Percentiles rank a stretch among this genome's conserved stretches.
Evolutionary conservation across 2,888 invertebrate genomes (phyloP).

Genomic region (Caenorhabditis angaria): DNA sequence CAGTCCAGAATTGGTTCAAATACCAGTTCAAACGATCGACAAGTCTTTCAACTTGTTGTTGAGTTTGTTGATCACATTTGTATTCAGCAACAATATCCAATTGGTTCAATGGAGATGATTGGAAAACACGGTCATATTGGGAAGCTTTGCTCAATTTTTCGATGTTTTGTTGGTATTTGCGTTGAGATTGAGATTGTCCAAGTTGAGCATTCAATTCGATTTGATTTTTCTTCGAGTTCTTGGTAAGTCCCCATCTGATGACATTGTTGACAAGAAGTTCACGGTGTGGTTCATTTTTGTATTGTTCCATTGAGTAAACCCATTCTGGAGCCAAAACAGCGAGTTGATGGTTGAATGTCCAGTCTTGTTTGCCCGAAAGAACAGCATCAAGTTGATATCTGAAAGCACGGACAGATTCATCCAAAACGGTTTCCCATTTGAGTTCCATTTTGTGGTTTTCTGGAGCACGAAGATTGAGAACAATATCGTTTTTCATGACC

Average conservation of each 20-base stretch:
- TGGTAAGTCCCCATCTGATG: slow-evolving; percentile 43
- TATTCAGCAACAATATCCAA: slow-evolving; percentile 50
- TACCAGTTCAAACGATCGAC: slow-evolving; percentile 55
- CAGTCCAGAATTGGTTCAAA: slow-evolving; percentile 46
- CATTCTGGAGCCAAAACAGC: slow-evolving; percentile 49
- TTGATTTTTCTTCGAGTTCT: slow-evolving; percentile 40
- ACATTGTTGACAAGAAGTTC: slow-evolving; percentile 39
- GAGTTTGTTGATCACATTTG: slow-evolving; percentile 41
- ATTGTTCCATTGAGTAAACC: slow-evolving; percentile 40
- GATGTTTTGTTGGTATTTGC: slow-evolving; percentile 20
- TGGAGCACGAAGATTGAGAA: neutral
- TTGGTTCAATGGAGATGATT: slow-evolving; percentile 48
- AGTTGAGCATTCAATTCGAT: slow-evolving; percentile 39
- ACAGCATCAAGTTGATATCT: slow-evolving; percentile 17
- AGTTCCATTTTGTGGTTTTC: slow-evolving; percentile 27
- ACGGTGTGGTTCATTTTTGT: slow-evolving; percentile 50
- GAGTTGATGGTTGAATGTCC: slow-evolving; percentile 48
- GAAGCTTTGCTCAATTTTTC: slow-evolving; percentile 29
- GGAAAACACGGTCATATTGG: slow-evolving; percentile 38
- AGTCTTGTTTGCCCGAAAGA: slow-evolving; percentile 39
- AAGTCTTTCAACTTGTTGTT: slow-evolving; percentile 41
- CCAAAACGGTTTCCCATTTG: slow-evolving; percentile 25
- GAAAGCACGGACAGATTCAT: slow-evolving; percentile 29
- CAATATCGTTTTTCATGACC: neutral
- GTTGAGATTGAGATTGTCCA: slow-evolving; percentile 43